Evolutionary conservation across 2,888 invertebrate genomes (phyloP).

Genomic region (Drosophila robusta): DNA sequence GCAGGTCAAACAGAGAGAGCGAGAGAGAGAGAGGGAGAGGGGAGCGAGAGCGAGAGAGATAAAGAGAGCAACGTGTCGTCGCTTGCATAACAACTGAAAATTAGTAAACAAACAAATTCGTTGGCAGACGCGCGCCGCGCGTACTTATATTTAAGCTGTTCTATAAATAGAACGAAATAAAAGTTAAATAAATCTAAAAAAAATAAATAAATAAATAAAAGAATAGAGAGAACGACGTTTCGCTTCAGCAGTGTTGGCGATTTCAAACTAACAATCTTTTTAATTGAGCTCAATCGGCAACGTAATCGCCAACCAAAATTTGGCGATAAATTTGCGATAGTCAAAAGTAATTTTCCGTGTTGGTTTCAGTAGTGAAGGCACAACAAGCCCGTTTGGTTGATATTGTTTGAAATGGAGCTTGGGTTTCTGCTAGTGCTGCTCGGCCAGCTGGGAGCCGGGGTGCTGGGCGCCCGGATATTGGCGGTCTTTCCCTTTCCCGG

Average conservation of each 20-base stretch:
- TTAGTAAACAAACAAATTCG: constrained; percentile 49
- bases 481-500: constrained; percentile 78
- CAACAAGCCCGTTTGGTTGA: constrained; percentile 17
- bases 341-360: constrained; percentile 24
- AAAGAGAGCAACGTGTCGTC: not conserved
- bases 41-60: not conserved
- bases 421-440: constrained; percentile 11
- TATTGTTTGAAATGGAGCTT: constrained; percentile 27
- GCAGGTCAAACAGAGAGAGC: not conserved
- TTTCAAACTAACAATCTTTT: constrained; percentile 13
- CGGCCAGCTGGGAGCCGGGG: constrained; percentile 9
- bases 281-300: not conserved
- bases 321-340: constrained; percentile 31
- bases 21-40: not conserved
- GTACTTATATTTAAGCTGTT: constrained; percentile 3
- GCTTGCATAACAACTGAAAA: constrained; percentile 47
- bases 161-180: constrained; percentile 25
- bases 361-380: constrained; percentile 34
- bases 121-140: constrained; percentile 16
- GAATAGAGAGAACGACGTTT: constrained; percentile 4
- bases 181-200: not conserved
- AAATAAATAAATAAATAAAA: not conserved
- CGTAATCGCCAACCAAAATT: not conserved
- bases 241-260: constrained; percentile 41
- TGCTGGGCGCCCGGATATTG: constrained; percentile 57